phyloP scores from a whole-genome alignment of 2,888 invertebrate species.

The Brachynemurus nebulosus region DNA sequence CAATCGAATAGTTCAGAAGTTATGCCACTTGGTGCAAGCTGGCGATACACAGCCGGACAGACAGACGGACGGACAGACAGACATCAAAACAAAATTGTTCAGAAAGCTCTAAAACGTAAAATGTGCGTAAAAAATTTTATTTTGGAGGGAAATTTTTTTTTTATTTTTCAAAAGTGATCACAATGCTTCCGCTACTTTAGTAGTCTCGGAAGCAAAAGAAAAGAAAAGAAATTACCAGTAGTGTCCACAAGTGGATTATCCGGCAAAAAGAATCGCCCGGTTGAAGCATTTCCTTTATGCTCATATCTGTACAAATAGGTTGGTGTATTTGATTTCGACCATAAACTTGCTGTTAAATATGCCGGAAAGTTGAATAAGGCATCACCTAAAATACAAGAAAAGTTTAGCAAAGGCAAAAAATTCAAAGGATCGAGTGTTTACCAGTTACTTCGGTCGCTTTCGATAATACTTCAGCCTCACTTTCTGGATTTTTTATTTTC shows the following conservation, averaged over 20 bases:
- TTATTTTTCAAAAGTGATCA: too few species aligned
- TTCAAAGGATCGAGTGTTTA: slow-evolving; percentile 25
- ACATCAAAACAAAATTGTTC: too few species aligned
- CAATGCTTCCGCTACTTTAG: too few species aligned
- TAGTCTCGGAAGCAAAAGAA: too few species aligned
- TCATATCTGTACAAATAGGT: slow-evolving; percentile 66
- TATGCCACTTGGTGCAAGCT: too few species aligned
- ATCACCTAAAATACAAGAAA: slow-evolving; percentile 50
- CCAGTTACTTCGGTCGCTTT: slow-evolving; percentile 47
- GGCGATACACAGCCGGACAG: too few species aligned
- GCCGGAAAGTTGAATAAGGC: slow-evolving; percentile 66
- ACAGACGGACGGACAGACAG: too few species aligned
- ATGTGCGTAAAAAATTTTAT: too few species aligned
- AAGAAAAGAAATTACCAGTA: too few species aligned
- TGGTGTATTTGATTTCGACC: slow-evolving; percentile 45
- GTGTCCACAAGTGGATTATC: slow-evolving; percentile 45
- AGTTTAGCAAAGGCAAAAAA: not conserved
- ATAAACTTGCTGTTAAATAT: slow-evolving; percentile 52
- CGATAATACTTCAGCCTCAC: slow-evolving; percentile 33
- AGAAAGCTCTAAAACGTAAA: too few species aligned
- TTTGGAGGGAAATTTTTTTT: too few species aligned
- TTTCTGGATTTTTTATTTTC: slow-evolving; percentile 22
- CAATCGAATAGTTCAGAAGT: too few species aligned
- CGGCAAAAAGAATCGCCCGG: slow-evolving; percentile 48
- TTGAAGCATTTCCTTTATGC: slow-evolving; percentile 45